Percentiles rank a stretch among this genome's conserved stretches.
Conservation (phyloP, 2,113 vertebrate genomes). For the Centropristis striata region DNA sequence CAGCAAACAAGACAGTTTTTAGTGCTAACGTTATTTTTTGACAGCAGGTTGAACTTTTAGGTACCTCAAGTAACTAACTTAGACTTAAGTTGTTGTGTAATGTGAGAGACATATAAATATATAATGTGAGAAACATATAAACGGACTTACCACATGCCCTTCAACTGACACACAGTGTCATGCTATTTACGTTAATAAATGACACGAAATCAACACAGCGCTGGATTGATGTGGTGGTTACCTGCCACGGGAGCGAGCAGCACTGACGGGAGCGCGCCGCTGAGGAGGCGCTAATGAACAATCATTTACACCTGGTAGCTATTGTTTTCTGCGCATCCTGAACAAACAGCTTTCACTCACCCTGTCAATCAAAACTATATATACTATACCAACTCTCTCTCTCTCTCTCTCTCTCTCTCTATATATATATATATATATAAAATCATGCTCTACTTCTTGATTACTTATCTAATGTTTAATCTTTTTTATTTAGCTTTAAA, state of each 20-base stretch:
- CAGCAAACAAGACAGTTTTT: background rate
- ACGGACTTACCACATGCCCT: background rate
- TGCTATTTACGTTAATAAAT: background rate
- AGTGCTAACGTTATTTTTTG: background rate
- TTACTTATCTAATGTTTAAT: too few species aligned
- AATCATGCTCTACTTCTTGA: too few species aligned
- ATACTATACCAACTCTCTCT: too few species aligned
- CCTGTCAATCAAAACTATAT: too few species aligned
- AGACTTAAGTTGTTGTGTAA: background rate
- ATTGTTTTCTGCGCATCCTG: background rate
- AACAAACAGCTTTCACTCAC: background rate
- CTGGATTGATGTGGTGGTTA: background rate
- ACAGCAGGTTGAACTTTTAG: background rate
- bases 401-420: too few species aligned
- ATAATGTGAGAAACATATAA: too few species aligned
- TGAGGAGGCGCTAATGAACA: background rate
- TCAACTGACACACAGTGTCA: background rate
- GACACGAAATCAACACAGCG: background rate
- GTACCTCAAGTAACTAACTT: background rate
- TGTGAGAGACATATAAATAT: too few species aligned
- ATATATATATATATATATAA: too few species aligned
- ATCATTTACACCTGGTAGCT: conserved; percentile 37
- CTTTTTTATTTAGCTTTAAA: too few species aligned
- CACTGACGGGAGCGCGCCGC: background rate
- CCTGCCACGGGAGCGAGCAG: conserved; percentile 18